phyloP scores from a whole-genome alignment of 2,797 vertebrate species.

The Rhabdomys pumilio region DNA sequence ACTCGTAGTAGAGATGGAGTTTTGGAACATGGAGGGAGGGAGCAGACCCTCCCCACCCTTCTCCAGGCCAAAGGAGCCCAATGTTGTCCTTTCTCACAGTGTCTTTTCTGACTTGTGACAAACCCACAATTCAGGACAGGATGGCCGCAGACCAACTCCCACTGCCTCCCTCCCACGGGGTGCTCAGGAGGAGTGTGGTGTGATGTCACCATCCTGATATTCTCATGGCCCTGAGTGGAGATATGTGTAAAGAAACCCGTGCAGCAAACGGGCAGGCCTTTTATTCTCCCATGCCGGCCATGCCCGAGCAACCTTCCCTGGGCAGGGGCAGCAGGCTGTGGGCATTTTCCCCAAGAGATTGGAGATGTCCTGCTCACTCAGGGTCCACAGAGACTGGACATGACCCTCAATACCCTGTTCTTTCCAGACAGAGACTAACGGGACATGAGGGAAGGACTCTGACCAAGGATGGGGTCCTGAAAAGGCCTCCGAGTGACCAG shows the following conservation, averaged over 20 bases:
- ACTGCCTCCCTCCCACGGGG: rapidly evolving
- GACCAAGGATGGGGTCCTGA: rapidly evolving
- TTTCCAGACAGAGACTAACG: neutral
- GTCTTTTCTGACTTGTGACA: neutral
- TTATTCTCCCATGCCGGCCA: rapidly evolving
- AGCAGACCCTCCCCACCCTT: too few species aligned
- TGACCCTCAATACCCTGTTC: rapidly evolving
- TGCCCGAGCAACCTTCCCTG: neutral
- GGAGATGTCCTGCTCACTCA: neutral
- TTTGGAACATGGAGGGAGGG: neutral
- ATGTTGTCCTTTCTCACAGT: neutral
- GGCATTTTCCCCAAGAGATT: too few species aligned
- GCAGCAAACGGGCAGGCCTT: rapidly evolving
- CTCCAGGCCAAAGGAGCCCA: neutral
- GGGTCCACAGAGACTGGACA: neutral
- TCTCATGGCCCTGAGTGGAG: neutral
- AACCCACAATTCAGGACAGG: neutral
- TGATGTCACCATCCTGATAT: neutral
- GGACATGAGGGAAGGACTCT: neutral
- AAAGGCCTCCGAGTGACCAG: neutral
- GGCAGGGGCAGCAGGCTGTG: rapidly evolving
- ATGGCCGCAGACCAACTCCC: rapidly evolving
- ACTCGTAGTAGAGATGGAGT: too few species aligned
- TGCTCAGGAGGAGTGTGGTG: neutral
- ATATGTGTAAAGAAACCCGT: neutral